Conservation (phyloP, 2,888 invertebrate genomes). For the Agrochola lota region DNA sequence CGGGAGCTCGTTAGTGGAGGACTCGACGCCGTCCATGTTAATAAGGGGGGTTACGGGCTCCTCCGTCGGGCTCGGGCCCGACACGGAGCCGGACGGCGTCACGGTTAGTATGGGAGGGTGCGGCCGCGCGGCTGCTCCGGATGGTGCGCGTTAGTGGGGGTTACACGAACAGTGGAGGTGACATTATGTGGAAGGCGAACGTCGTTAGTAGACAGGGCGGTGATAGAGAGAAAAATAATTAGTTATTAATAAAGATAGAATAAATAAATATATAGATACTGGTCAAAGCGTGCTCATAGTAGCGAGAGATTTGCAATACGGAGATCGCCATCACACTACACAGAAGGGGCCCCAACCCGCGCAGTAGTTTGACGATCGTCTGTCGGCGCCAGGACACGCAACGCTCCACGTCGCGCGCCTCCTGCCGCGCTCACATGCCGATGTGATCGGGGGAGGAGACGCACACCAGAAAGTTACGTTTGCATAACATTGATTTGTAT, state of each 20-base stretch:
- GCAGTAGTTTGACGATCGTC: conserved; percentile 80
- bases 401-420: conserved; percentile 67
- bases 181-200: conserved; percentile 79
- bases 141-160: conserved; percentile 63
- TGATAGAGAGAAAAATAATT: conserved; percentile 81
- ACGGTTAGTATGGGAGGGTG: conserved; percentile 69
- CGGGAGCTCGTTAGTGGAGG: conserved; percentile 93
- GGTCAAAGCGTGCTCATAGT: conserved; percentile 77
- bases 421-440: conserved; percentile 75
- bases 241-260: conserved; percentile 75
- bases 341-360: conserved; percentile 66
- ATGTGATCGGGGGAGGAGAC: conserved; percentile 78
- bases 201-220: conserved; percentile 80
- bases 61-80: conserved; percentile 71
- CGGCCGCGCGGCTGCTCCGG: conserved; percentile 54
- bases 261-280: conserved; percentile 74
- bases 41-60: conserved; percentile 81
- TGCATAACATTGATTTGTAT: conserved; percentile 49
- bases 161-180: conserved; percentile 66
- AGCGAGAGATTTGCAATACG: conserved; percentile 56
- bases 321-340: conserved; percentile 71
- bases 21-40: conserved; percentile 88
- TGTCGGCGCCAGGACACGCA: conserved; percentile 67
- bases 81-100: conserved; percentile 70
- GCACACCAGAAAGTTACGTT: conserved; percentile 69